phyloP scores from a whole-genome alignment of 1,140 invertebrate species.

The Bombus huntii region DNA sequence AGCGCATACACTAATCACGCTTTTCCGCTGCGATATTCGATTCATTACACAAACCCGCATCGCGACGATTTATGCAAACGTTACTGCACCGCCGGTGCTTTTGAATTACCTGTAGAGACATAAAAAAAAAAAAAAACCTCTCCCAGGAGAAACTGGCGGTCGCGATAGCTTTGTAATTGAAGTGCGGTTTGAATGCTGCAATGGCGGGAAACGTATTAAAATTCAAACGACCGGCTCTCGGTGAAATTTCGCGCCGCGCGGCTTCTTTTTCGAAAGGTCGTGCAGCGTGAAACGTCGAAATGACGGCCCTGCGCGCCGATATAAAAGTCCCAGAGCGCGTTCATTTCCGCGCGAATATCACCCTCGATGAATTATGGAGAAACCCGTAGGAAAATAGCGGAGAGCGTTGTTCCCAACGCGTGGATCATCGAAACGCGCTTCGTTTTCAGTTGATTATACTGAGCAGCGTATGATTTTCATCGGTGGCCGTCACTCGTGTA shows the following conservation, averaged over 20 bases:
- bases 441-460: background rate
- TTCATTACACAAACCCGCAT: too few species aligned
- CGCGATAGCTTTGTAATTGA: slow-evolving; percentile 50
- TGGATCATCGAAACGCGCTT: slow-evolving; percentile 50
- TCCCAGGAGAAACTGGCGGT: background rate
- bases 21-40: too few species aligned
- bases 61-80: slow-evolving; percentile 18
- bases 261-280: background rate
- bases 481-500: background rate
- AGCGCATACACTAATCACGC: background rate
- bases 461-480: background rate
- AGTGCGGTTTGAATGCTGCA: slow-evolving; percentile 52
- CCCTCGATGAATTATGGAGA: slow-evolving; percentile 33
- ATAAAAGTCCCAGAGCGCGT: slow-evolving; percentile 33
- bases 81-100: slow-evolving; percentile 10
- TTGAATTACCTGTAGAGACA: background rate
- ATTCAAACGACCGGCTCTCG: slow-evolving; percentile 61
- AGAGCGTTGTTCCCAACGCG: background rate
- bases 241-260: background rate
- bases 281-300: slow-evolving; percentile 1
- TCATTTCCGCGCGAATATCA: slow-evolving; percentile 4
- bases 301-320: background rate
- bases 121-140: background rate
- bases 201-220: slow-evolving; percentile 69
- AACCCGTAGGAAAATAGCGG: background rate